Percentiles rank a stretch among this genome's conserved stretches.
These are phyloP conservation scores for Poicephalus meyeri DNA, from an alignment of 2,113 vertebrate genomes.

Conservation along the genomic window DNA sequence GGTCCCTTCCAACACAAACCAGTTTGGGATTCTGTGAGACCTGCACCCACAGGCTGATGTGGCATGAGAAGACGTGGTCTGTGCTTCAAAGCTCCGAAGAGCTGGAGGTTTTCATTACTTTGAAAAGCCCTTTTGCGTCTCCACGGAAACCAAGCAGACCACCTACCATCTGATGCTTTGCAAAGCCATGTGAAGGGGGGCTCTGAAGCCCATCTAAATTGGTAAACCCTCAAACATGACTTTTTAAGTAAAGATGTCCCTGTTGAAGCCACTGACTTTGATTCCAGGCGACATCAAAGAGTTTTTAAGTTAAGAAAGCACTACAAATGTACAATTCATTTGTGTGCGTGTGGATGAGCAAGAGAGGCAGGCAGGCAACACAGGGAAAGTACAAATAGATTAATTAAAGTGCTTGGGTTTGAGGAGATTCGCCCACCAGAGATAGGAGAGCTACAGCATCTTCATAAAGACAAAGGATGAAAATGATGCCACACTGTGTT, in stretches of 20 bases:
- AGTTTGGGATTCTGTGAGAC: background rate
- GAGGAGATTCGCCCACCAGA: conserved; percentile 30
- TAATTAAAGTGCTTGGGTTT: conserved; percentile 66
- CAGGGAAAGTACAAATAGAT: conserved; percentile 61
- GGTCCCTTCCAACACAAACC: background rate
- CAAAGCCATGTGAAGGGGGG: conserved; percentile 14
- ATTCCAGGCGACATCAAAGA: conserved; percentile 58
- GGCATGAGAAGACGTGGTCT: background rate
- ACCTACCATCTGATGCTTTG: conserved; percentile 55
- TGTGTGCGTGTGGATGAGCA: background rate
- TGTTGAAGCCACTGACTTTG: conserved; percentile 45
- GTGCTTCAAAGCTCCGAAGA: conserved; percentile 28
- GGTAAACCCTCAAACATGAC: conserved; percentile 62
- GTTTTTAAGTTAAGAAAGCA: conserved; percentile 38
- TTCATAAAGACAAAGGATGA: conserved; percentile 52
- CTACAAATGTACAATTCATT: conserved; percentile 46
- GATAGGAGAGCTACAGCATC: conserved; percentile 42
- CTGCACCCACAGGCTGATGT: background rate
- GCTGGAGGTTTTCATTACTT: conserved; percentile 32
- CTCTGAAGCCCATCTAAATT: conserved; percentile 40
- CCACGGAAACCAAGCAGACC: conserved; percentile 70
- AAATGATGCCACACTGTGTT: conserved; percentile 40
- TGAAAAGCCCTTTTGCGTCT: conserved; percentile 55
- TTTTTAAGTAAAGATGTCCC: conserved; percentile 67
- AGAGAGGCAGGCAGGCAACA: conserved; percentile 43